Evolutionary conservation across 1,140 invertebrate genomes (phyloP).

Genomic region (Battus philenor): DNA sequence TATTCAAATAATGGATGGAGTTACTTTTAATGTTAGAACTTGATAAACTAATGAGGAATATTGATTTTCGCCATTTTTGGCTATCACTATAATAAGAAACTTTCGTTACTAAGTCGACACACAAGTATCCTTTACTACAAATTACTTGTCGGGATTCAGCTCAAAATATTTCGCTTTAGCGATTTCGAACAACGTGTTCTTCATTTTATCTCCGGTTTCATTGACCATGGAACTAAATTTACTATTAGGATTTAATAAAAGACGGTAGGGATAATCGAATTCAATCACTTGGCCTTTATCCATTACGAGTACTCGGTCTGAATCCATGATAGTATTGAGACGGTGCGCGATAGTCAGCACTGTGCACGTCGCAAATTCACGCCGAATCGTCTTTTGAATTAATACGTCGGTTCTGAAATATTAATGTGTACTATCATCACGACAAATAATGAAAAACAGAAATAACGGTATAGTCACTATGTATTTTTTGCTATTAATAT

Average conservation of each 20-base stretch:
- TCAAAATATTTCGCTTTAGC: constrained; percentile 45
- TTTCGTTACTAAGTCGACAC: no score
- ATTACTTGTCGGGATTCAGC: constrained; percentile 19
- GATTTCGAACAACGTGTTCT: constrained; percentile 33
- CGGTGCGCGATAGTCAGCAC: constrained; percentile 90
- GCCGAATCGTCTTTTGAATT: constrained; percentile 79
- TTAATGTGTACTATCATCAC: no score
- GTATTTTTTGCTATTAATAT: no score
- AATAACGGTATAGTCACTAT: no score
- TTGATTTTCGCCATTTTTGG: no score
- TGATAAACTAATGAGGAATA: no score
- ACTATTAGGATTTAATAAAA: constrained; percentile 77
- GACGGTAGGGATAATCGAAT: constrained; percentile 81
- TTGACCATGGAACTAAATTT: constrained; percentile 74
- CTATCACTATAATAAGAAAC: no score
- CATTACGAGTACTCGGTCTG: constrained; percentile 86
- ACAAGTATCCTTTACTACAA: no score
- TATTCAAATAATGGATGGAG: no score
- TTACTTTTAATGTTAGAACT: no score
- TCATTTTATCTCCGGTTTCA: constrained; percentile 73
- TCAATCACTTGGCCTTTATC: constrained; percentile 81
- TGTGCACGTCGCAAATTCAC: constrained; percentile 79
- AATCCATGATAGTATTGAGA: constrained; percentile 82
- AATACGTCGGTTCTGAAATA: constrained; percentile 78
- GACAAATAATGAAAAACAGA: no score